Percentiles rank a stretch among this genome's conserved stretches.
These are phyloP conservation scores for Pseudomyrmex gracilis DNA, from an alignment of 1,140 invertebrate species.

Conservation along the genomic window DNA sequence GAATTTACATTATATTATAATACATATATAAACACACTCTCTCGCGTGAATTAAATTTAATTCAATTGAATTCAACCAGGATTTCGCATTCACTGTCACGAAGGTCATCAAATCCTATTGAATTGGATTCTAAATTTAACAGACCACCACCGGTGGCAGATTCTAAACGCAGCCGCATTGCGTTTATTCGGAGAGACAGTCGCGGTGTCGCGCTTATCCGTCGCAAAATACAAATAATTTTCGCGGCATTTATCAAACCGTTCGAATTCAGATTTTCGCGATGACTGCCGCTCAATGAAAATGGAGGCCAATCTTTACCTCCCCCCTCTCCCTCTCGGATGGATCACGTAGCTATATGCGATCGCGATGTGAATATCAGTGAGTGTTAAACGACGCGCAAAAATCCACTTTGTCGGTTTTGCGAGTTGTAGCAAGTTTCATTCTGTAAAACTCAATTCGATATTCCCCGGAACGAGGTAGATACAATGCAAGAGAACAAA, in stretches of 20 bases:
- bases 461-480: constrained; percentile 58
- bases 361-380: constrained; percentile 20
- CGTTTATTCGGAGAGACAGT: constrained; percentile 29
- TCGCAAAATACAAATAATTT: constrained; percentile 35
- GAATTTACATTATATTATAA: too few relatives aligned
- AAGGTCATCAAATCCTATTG: constrained; percentile 37
- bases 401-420: constrained; percentile 45
- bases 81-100: constrained; percentile 4
- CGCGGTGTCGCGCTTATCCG: constrained; percentile 38
- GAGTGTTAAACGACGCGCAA: constrained; percentile 42
- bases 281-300: neutral
- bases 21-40: neutral
- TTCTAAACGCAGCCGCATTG: constrained; percentile 16
- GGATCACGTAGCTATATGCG: neutral
- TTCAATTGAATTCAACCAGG: constrained; percentile 8
- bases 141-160: constrained; percentile 33
- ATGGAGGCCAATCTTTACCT: neutral
- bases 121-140: constrained; percentile 8
- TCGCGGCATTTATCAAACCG: constrained; percentile 14
- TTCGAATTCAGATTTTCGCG: constrained; percentile 24
- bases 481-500: constrained; percentile 68
- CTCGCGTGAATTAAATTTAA: constrained; percentile 4
- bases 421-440: constrained; percentile 44
- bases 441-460: constrained; percentile 71
- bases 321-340: too few relatives aligned